Base-by-base conservation (phyloP, 2,113 vertebrate genomes). In the Electrona antarctica region DNA sequence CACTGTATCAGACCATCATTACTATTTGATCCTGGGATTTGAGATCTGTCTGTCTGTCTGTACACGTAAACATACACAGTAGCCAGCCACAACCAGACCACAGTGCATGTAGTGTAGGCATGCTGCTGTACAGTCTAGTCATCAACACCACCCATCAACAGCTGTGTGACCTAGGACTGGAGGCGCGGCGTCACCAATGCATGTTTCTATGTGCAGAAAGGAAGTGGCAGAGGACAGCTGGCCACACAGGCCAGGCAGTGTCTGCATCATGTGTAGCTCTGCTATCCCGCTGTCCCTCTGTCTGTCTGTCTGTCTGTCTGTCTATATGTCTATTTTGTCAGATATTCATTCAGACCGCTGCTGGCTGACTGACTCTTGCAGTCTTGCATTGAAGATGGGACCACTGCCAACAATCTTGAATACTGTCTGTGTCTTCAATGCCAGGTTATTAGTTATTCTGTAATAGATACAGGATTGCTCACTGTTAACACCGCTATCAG, bases 201-300 rank as follows among this genome's bases (percentile, higher is more conserved):
- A 47, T 58, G 52, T 21, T 47, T 48, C 59, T 73, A 56, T 60
- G 8, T 21, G 14, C 7, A 7, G 55, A 57, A 21, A 7, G n/a
- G 55, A 67, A 51, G 46, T 56, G n/a, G 14, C 49, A 71, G 52
- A 63, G 13, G 54, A 56, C 57, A 64, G n/a, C n/a, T n/a, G 21
- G 21, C 21, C 21, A 21, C 11, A 71, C 64, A 71, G n/a, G 71
- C 60, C 67, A 33, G 21, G 13, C 45, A 76, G 74, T 71, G 47
- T 41, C 8, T 69, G 15, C 5, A 6, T 55, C 67, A 74, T 82
- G 79, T 78, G 75, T 60, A 52, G 64, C 41, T 41, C 67, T 76
- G 76, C 77, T 84, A 77, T 75, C 60, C 71, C 60, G 59, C 71
- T 49, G n/a, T n/a, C n/a, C n/a, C n/a, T n/a, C 21, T 41, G 47